phyloP scores from a whole-genome alignment of 1,140 invertebrate genomes.

The Diploscapter pachys region DNA sequence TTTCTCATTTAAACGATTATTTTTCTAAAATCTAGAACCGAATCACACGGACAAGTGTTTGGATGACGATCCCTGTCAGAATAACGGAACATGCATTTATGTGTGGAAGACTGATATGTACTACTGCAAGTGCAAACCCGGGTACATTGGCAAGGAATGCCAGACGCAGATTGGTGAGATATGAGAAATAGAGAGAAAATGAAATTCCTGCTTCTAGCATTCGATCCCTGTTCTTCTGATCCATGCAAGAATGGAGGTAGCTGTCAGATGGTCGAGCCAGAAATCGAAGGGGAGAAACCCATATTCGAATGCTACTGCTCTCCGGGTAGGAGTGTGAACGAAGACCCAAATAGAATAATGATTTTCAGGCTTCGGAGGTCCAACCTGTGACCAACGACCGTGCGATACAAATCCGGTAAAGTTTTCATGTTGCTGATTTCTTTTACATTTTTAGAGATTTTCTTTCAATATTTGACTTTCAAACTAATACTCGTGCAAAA shows the following conservation, averaged over 20 bases:
- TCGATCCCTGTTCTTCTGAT: constrained; percentile 31
- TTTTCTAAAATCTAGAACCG: constrained; percentile 15
- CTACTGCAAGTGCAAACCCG: constrained; percentile 37
- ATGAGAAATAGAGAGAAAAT: constrained; percentile 1
- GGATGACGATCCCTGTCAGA: constrained; percentile 35
- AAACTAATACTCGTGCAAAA: too few species aligned
- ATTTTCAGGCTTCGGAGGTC: constrained; percentile 34
- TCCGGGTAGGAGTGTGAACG: too few species aligned
- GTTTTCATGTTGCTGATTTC: constrained; percentile 5
- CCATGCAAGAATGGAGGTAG: constrained; percentile 39
- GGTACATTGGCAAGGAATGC: constrained; percentile 37
- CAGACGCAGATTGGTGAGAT: constrained; percentile 32
- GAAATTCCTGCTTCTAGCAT: constrained; percentile 29
- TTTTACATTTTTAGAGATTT: not conserved
- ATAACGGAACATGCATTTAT: constrained; percentile 39
- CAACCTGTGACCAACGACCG: constrained; percentile 34
- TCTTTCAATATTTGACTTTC: too few species aligned
- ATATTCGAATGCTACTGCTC: constrained; percentile 39
- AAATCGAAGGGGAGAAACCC: constrained; percentile 32
- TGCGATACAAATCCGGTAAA: not conserved
- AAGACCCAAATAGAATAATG: too few species aligned
- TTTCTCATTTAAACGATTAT: not conserved
- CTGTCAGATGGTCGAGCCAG: constrained; percentile 23
- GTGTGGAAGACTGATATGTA: constrained; percentile 39
- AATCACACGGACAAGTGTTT: constrained; percentile 22